Base-by-base conservation (phyloP, 2,113 vertebrate genomes). In the Plecotus auritus region DNA sequence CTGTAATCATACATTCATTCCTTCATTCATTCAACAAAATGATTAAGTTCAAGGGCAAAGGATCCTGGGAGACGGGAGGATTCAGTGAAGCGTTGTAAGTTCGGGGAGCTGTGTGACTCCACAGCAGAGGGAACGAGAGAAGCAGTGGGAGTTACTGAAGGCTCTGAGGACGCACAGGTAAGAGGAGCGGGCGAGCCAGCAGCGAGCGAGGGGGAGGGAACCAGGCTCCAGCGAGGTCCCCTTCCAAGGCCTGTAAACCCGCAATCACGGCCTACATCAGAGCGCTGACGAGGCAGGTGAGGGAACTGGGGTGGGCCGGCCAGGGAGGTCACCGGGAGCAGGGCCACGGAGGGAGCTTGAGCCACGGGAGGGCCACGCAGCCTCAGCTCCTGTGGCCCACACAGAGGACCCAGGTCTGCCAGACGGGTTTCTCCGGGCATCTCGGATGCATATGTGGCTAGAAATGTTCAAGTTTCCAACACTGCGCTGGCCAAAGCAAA, bases 401-500 rank as follows among this genome's bases (percentile, higher is more conserved):
- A 70, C 51, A 66, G 22, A 67, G 70, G 61, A 35, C 66, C 26
- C 72, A 69, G 85, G 54, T 54, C 20, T n/a, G 40, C 88, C 94
- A 91, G 90, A 73, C 66, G n/a, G 86, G n/a, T 88, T 89, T 84
- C 93, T 76, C 32, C 16, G 74, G 32, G n/a, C 87, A 83, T 72
- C 37, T 95, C 93, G 81, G 6, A 73, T 90, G 85, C 84, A 47
- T 88, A 86, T 90, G 90, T 93, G 90, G 95, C 89, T 93, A 83
- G 92, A 94, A 78, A 87, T 47, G 90, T 80, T 56, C 77, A 94
- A 92, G 92, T 91, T 77, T 94, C 93, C 95, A 96, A 96, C 77
- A 81, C 32, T 51, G 32, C 12, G 40, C 11, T n/a, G 85, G 93
- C 95, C 95, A 97, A 96, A 91, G 64, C 91, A 95, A 96, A 94